Conservation (phyloP, 2,113 vertebrate genomes). For the Brienomyrus longianalis region DNA sequence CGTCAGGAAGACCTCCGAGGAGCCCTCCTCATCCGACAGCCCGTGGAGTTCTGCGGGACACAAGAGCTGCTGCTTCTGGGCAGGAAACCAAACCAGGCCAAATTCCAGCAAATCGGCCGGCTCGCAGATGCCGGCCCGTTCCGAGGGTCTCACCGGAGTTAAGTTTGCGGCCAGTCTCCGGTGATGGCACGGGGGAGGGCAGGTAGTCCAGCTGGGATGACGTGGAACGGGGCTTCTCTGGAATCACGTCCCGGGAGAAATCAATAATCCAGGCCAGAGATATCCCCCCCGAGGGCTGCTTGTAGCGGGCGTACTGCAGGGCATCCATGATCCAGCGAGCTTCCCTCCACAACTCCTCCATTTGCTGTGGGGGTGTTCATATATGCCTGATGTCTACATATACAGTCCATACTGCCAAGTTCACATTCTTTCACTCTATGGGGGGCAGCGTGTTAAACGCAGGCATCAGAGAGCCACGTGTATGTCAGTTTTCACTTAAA, state of each 20-base stretch:
- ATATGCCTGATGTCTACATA: not conserved
- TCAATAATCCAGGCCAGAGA: conserved; percentile 71
- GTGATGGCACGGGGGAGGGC: conserved; percentile 72
- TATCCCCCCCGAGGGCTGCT: conserved; percentile 73
- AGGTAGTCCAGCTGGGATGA: conserved; percentile 73
- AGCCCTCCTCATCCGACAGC: conserved; percentile 77
- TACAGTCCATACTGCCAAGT: not conserved
- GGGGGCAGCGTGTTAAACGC: not conserved
- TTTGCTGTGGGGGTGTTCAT: conserved; percentile 60
- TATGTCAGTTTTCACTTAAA: not conserved
- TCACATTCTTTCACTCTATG: not conserved
- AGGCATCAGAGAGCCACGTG: not conserved
- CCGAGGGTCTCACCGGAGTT: conserved; percentile 57
- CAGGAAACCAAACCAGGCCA: not conserved
- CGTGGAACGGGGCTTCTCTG: conserved; percentile 61
- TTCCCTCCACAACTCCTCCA: conserved; percentile 86
- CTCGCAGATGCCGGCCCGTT: not conserved
- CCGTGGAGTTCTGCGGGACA: conserved; percentile 60
- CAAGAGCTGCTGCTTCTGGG: not conserved
- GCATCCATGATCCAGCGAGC: conserved; percentile 85
- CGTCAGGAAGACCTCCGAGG: conserved; percentile 82
- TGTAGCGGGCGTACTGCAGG: conserved; percentile 80
- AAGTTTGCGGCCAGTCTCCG: conserved; percentile 65
- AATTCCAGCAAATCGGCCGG: not conserved
- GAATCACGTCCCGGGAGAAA: conserved; percentile 49